These are phyloP conservation scores for Pangasius larnaudii DNA, from an alignment of 2,797 vertebrate species.

Conservation along the genomic window DNA sequence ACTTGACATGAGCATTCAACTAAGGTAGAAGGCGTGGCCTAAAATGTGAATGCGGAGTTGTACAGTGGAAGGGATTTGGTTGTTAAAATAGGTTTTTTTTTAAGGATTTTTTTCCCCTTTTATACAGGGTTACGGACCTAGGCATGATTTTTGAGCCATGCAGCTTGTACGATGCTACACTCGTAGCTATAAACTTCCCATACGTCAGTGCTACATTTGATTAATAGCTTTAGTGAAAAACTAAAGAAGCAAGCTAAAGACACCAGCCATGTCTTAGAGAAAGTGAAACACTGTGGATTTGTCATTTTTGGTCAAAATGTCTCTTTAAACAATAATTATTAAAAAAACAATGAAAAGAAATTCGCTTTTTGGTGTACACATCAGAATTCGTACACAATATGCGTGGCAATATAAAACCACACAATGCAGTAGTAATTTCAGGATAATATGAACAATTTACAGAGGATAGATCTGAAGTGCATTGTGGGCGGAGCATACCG, in stretches of 20 bases:
- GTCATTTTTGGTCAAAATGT: background rate
- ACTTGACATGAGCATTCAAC: background rate
- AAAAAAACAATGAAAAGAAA: background rate
- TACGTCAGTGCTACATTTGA: background rate
- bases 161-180: background rate
- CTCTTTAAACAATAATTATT: background rate
- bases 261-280: background rate
- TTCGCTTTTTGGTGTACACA: background rate
- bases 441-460: background rate
- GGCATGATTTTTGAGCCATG: background rate
- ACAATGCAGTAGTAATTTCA: background rate
- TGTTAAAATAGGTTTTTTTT: background rate
- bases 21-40: too few relatives aligned
- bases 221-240: background rate
- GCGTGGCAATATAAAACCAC: background rate
- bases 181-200: background rate
- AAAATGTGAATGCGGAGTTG: background rate
- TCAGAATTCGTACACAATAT: background rate
- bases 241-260: background rate
- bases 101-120: background rate
- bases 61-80: background rate
- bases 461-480: background rate
- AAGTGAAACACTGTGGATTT: background rate
- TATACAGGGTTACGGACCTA: background rate
- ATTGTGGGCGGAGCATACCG: constrained; percentile 64